Evolutionary conservation across 2,888 invertebrate genomes (phyloP).

Genomic region (Tribolium freemani): DNA sequence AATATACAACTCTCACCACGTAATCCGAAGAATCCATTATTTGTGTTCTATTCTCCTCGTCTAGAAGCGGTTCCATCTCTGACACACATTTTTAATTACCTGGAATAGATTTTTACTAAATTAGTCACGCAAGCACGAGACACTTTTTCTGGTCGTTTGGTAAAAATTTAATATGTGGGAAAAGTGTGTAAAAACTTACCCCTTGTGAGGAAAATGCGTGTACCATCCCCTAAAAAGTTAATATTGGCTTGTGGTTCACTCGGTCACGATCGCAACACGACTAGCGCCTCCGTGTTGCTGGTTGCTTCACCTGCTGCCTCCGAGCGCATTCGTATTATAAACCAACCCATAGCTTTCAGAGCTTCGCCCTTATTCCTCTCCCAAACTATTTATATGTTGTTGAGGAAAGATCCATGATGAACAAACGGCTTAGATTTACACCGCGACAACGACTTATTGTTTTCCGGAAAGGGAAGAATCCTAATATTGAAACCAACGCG

Average conservation of each 20-base stretch:
- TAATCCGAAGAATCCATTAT: slow-evolving; percentile 52
- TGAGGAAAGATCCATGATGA: slow-evolving; percentile 27
- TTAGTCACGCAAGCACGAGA: background rate
- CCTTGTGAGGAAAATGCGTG: background rate
- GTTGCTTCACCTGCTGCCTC: slow-evolving; percentile 52
- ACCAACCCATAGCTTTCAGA: slow-evolving; percentile 4
- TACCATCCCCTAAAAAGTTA: slow-evolving; percentile 7
- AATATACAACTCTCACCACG: slow-evolving; percentile 50
- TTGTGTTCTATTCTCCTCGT: slow-evolving; percentile 53
- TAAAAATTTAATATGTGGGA: too few species aligned
- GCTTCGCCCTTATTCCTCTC: slow-evolving; percentile 18
- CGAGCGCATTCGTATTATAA: slow-evolving; percentile 42
- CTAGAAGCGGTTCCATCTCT: slow-evolving; percentile 51
- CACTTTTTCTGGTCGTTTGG: too few species aligned
- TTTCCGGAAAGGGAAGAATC: background rate
- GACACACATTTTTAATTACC: slow-evolving; percentile 55
- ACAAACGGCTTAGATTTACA: slow-evolving; percentile 29
- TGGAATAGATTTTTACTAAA: slow-evolving; percentile 44
- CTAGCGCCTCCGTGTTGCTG: slow-evolving; percentile 49
- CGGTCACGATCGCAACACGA: slow-evolving; percentile 54
- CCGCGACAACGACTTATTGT: slow-evolving; percentile 26
- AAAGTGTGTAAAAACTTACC: background rate
- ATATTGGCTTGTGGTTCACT: slow-evolving; percentile 39
- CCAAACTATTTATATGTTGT: slow-evolving; percentile 18
- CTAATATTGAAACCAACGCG: background rate